Conservation (phyloP, 2,797 vertebrate species). For the Prunella strophiata region DNA sequence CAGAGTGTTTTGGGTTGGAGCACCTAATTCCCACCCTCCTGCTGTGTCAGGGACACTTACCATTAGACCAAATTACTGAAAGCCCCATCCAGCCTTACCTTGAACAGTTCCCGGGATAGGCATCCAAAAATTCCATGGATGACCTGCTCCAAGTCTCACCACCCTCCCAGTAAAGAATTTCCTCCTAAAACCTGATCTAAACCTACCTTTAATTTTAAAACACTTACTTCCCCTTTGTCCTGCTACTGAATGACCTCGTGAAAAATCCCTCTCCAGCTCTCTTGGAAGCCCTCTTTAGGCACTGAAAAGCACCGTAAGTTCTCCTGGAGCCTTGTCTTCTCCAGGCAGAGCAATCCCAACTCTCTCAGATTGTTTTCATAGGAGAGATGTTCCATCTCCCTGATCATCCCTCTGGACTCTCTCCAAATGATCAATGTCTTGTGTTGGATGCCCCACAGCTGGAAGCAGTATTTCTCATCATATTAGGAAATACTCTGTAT, state of each 20-base stretch:
- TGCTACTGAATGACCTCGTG: not conserved
- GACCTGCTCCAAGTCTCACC: not conserved
- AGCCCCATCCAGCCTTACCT: not conserved
- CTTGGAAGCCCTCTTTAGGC: not conserved
- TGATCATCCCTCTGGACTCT: not conserved
- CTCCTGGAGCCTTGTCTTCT: not conserved
- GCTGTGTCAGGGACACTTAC: not conserved
- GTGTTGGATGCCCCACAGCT: not conserved
- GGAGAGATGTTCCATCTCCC: not conserved
- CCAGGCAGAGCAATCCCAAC: not conserved
- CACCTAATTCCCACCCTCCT: not conserved
- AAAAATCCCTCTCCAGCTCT: not conserved
- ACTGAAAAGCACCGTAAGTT: not conserved
- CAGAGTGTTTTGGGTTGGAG: not conserved
- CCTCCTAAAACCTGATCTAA: not conserved
- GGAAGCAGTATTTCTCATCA: not conserved
- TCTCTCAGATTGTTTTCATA: not conserved
- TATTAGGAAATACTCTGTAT: not conserved
- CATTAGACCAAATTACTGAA: not conserved
- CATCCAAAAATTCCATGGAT: not conserved
- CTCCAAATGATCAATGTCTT: rapidly evolving
- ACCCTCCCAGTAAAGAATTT: not conserved
- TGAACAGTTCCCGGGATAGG: not conserved
- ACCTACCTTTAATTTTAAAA: not conserved
- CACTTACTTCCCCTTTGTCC: not conserved